Evolutionary conservation across 2,797 vertebrate genomes (phyloP).

Genomic region (Dendrocincla fuliginosa): DNA sequence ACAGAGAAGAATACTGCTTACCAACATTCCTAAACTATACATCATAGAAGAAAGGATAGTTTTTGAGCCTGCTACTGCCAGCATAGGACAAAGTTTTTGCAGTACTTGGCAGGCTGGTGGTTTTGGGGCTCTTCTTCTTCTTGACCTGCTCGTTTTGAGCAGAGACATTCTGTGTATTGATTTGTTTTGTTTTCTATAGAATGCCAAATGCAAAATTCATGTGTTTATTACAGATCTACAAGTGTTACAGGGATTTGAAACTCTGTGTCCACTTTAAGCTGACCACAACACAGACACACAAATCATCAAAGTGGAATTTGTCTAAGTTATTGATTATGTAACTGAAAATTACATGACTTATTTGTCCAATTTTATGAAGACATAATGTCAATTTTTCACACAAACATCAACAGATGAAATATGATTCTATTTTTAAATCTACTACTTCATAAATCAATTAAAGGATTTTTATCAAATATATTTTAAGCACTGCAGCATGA

Average conservation of each 20-base stretch:
- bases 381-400: constrained; percentile 83
- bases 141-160: neutral
- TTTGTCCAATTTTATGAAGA: constrained; percentile 89
- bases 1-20: neutral
- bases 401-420: constrained; percentile 74
- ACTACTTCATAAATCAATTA: constrained; percentile 71
- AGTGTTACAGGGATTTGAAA: constrained; percentile 22
- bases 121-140: neutral
- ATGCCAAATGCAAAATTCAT: neutral
- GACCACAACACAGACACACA: constrained; percentile 82
- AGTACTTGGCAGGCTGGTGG: neutral
- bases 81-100: neutral
- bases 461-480: constrained; percentile 71
- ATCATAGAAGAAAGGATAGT: rapidly evolving
- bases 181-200: neutral
- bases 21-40: neutral
- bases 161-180: neutral
- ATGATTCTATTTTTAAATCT: constrained; percentile 73
- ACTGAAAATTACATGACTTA: constrained; percentile 94
- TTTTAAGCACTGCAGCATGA: constrained; percentile 48
- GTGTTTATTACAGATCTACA: constrained; percentile 1
- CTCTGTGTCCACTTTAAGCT: constrained; percentile 38
- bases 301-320: constrained; percentile 93
- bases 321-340: constrained; percentile 93
- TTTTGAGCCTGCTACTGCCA: neutral